These are phyloP conservation scores for Sminthurides aquaticus DNA, from an alignment of 2,888 invertebrate genomes.

Conservation along the genomic window DNA sequence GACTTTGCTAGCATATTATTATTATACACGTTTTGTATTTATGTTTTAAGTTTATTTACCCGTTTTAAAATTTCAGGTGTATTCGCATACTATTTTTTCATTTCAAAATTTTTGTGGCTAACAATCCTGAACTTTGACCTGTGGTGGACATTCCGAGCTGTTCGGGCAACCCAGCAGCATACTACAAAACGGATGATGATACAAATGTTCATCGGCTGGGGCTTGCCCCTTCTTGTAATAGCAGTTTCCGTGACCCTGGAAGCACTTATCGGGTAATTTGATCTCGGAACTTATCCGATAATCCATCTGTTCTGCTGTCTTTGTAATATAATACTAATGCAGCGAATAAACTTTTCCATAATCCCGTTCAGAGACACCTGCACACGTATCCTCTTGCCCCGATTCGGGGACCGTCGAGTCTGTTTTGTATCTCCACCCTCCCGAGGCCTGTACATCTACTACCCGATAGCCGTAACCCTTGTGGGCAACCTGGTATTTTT, in stretches of 20 bases:
- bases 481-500: constrained; percentile 13
- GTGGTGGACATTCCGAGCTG: constrained; percentile 36
- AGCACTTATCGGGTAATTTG: constrained; percentile 8
- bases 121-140: constrained; percentile 35
- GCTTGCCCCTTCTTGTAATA: constrained; percentile 8
- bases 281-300: too few relatives aligned
- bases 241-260: constrained; percentile 10
- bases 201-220: constrained; percentile 15
- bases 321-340: background rate
- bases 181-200: background rate
- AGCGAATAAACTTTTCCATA: background rate
- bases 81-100: constrained; percentile 30
- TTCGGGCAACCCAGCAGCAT: constrained; percentile 1
- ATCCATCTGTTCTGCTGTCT: too few relatives aligned
- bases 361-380: background rate
- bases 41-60: too few relatives aligned
- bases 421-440: constrained; percentile 8
- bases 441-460: constrained; percentile 13
- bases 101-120: constrained; percentile 34
- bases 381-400: constrained; percentile 3
- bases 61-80: too few relatives aligned
- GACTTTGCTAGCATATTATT: too few relatives aligned
- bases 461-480: constrained; percentile 8
- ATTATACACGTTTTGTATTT: too few relatives aligned
- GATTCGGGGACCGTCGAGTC: constrained; percentile 4